Percentiles rank a stretch among this genome's conserved stretches.
These are phyloP conservation scores for Acromyrmex heyeri DNA, from an alignment of 1,140 invertebrate species.

Conservation along the genomic window DNA sequence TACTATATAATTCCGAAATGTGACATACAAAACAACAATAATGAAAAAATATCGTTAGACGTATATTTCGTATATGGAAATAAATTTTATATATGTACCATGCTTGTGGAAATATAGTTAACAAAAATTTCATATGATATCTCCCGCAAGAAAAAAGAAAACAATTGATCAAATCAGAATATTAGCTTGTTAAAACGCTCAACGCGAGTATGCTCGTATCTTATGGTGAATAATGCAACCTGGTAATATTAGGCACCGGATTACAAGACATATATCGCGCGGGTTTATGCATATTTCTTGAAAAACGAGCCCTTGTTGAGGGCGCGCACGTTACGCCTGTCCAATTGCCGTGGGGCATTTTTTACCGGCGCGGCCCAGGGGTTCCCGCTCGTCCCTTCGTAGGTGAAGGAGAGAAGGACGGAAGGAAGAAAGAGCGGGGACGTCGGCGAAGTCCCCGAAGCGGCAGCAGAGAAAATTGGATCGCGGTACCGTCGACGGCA, in stretches of 20 bases:
- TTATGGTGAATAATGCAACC: constrained; percentile 41
- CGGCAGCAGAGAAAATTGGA: constrained; percentile 70
- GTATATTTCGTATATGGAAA: neutral
- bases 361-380: constrained; percentile 12
- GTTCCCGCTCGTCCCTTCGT: constrained; percentile 22
- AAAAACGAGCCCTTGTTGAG: constrained; percentile 35
- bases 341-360: constrained; percentile 37
- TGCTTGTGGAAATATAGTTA: neutral
- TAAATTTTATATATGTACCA: neutral
- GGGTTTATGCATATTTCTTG: constrained; percentile 59
- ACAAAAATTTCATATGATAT: constrained; percentile 28
- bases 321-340: constrained; percentile 39
- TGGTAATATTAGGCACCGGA: constrained; percentile 38
- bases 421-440: constrained; percentile 8
- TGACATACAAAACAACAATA: neutral
- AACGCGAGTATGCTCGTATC: neutral
- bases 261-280: constrained; percentile 37
- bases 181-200: constrained; percentile 27
- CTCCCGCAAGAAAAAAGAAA: neutral
- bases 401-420: neutral
- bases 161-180: constrained; percentile 41
- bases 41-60: neutral
- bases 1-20: neutral
- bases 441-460: constrained; percentile 44
- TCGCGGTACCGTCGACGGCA: constrained; percentile 36